Percentiles rank a stretch among this genome's conserved stretches.
These are phyloP conservation scores for Axinella damicornis DNA, from an alignment of 37 sponge, comb jelly and placozoan species.

Conservation along the genomic window DNA sequence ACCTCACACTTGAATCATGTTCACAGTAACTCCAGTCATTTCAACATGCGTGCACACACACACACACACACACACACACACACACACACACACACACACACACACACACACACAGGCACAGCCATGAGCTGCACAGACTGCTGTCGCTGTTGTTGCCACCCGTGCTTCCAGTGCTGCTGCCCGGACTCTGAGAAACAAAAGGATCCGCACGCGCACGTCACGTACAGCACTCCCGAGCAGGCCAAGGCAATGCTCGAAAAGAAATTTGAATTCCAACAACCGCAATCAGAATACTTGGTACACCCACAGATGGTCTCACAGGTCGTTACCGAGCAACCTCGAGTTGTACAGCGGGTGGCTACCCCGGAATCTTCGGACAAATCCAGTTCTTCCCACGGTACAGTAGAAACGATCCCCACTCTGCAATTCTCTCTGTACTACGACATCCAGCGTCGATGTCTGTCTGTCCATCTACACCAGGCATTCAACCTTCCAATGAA, in stretches of 20 bases:
- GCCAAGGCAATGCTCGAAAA: background rate
- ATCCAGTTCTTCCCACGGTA: background rate
- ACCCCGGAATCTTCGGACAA: too few relatives aligned
- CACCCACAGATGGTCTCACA: slow-evolving; percentile 7
- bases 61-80: slow-evolving; percentile 12
- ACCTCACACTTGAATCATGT: too few relatives aligned
- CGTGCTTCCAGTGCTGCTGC: background rate
- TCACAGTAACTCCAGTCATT: too few relatives aligned
- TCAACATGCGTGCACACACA: too few relatives aligned
- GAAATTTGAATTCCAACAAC: slow-evolving; percentile 44
- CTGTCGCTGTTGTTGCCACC: slow-evolving; percentile 17
- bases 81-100: slow-evolving; percentile 30
- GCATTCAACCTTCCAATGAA: slow-evolving; percentile 22
- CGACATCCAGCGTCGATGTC: slow-evolving; percentile 55
- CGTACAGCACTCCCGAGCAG: slow-evolving; percentile 19
- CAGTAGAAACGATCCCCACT: slow-evolving; percentile 16
- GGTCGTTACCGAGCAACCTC: slow-evolving; percentile 19
- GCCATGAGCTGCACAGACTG: background rate
- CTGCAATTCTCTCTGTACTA: slow-evolving; percentile 70
- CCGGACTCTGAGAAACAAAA: background rate
- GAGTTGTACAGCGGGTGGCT: too few relatives aligned
- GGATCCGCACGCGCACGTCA: background rate
- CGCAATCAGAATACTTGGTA: background rate
- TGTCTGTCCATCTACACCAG: slow-evolving; percentile 55
- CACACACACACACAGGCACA: slow-evolving; percentile 23